Base-by-base conservation (phyloP, 2,888 invertebrate genomes). In the Mimachlamys varia region DNA sequence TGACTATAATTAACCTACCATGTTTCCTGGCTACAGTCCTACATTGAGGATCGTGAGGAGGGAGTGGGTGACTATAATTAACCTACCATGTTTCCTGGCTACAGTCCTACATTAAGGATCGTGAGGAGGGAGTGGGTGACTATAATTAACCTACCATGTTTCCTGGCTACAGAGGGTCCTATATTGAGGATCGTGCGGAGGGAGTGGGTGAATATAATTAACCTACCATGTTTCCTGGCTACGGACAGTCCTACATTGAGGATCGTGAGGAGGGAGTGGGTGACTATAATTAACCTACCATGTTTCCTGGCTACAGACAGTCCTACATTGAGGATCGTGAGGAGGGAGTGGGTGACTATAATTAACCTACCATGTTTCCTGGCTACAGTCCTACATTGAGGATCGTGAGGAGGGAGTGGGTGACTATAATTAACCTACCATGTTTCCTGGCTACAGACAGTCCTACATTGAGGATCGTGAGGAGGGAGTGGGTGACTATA, bases 131-230 rank as follows among this genome's bases (percentile, higher is more conserved):
- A 98, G 90, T 98, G 98, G 58, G 98, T 98, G 22, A 98, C 98
- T 93, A 98, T n/a, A n/a, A n/a, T n/a, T n/a, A n/a, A n/a, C n/a
- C n/a, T n/a, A n/a, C n/a, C n/a, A n/a, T n/a, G 96, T 92, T 98
- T 98, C 94, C 99, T 97, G 44, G 99, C 99, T 38, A 99, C 97
- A 12, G 99, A 99, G 76, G 99, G 97, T 0, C 99, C 99, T 0
- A 98, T 98, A 93, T 98, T 98, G 92, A 99, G 97, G 38, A 99
- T 98, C 94, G 98, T 97, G 90, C 98, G 97, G 90, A 99, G 97
- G 95, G 98, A 98, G 90, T 98, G 98, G 58, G 98, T 98, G 22
- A 98, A n/a, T n/a, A n/a, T n/a, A n/a, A n/a, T n/a, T n/a, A n/a
- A n/a, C n/a, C n/a, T n/a, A n/a, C n/a, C n/a, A n/a, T n/a, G 96